These are phyloP conservation scores for Dicerorhinus sumatrensis DNA, from an alignment of 2,113 vertebrate species.

Conservation along the genomic window DNA sequence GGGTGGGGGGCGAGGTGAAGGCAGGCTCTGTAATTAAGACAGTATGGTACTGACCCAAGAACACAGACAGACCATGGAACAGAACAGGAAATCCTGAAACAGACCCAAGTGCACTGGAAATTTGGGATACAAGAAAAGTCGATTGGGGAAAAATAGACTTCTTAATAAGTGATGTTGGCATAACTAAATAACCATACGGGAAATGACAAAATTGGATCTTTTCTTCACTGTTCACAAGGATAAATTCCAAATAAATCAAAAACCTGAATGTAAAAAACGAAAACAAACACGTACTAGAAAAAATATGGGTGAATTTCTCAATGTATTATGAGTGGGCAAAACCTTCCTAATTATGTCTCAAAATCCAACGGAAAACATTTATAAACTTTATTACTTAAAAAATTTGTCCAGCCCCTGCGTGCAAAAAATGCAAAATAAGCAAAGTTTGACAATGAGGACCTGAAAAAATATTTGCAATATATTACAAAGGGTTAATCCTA, in stretches of 20 bases:
- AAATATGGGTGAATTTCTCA: background rate
- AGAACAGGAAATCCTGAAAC: background rate
- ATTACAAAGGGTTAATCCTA: background rate
- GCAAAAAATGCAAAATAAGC: background rate
- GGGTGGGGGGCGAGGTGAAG: background rate
- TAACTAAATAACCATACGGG: background rate
- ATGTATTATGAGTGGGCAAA: background rate
- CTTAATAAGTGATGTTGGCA: background rate
- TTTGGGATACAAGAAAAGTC: background rate
- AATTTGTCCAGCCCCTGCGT: background rate
- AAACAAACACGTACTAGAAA: background rate
- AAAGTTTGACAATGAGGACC: background rate
- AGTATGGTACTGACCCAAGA: background rate
- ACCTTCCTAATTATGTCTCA: background rate
- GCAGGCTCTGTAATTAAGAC: background rate
- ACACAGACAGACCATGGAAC: background rate
- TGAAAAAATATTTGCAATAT: background rate
- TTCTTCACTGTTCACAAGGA: background rate
- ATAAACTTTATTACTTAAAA: background rate
- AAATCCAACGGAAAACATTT: background rate
- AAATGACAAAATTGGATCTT: conserved; percentile 16
- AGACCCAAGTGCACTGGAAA: background rate
- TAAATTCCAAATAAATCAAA: background rate
- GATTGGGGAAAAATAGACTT: background rate
- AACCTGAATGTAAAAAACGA: background rate